Evolutionary conservation across 2,888 invertebrate genomes (phyloP).

Genomic region (Drosophila recens): DNA sequence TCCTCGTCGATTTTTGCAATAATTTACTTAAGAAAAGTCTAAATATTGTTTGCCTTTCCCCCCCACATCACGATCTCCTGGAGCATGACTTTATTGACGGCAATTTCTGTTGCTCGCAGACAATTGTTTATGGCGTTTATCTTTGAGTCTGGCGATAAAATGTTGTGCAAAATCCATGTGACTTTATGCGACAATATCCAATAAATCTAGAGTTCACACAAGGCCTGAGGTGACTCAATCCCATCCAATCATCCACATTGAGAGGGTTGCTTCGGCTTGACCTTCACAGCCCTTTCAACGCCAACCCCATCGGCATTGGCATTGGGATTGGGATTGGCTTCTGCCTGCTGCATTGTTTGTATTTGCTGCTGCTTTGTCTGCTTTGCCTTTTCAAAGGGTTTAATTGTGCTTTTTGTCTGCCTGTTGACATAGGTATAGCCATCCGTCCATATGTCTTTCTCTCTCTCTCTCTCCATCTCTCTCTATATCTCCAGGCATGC

Average conservation of each 20-base stretch:
- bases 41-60: constrained; percentile 56
- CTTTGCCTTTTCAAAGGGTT: constrained; percentile 67
- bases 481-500: neutral
- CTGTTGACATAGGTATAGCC: constrained; percentile 72
- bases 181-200: constrained; percentile 79
- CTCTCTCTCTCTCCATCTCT: neutral
- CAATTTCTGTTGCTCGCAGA: constrained; percentile 45
- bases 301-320: constrained; percentile 24
- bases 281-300: constrained; percentile 56
- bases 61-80: neutral
- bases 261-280: constrained; percentile 41
- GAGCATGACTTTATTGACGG: constrained; percentile 35
- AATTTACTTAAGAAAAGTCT: constrained; percentile 78
- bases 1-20: constrained; percentile 69
- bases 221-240: constrained; percentile 26
- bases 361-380: constrained; percentile 65
- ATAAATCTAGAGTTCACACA: constrained; percentile 71
- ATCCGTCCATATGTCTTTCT: constrained; percentile 37
- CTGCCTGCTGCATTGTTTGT: constrained; percentile 50
- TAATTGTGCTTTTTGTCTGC: constrained; percentile 74
- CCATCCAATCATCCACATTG: neutral
- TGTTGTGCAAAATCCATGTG: constrained; percentile 68
- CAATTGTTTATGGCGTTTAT: constrained; percentile 78
- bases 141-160: constrained; percentile 75
- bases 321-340: neutral